Percentiles rank a stretch among this genome's conserved stretches.
These are phyloP conservation scores for Acanthornis magna DNA, from an alignment of 2,797 vertebrate species.

Conservation along the genomic window DNA sequence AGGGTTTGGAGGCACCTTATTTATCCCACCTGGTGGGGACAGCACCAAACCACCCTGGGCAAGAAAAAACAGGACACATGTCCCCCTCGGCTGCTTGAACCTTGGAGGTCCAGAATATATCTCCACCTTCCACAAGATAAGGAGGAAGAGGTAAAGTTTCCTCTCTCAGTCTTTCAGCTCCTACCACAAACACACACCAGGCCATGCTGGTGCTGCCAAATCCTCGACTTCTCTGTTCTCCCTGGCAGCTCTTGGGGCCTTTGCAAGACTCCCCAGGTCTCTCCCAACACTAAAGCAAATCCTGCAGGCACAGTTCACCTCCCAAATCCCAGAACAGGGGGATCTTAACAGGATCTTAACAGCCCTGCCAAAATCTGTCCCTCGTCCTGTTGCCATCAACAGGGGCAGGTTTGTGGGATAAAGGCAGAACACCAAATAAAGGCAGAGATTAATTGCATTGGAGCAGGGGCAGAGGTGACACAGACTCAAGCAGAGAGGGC, in stretches of 20 bases:
- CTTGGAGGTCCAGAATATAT: not conserved
- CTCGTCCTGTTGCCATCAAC: not conserved
- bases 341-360: not conserved
- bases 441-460: no score
- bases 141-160: not conserved
- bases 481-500: not conserved
- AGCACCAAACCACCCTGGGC: not conserved
- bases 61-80: fast-evolving
- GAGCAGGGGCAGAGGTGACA: not conserved
- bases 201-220: not conserved
- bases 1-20: not conserved
- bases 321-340: not conserved
- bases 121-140: not conserved
- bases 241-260: not conserved
- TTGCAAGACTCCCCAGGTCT: not conserved
- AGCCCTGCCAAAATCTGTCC: not conserved
- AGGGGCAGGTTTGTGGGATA: not conserved
- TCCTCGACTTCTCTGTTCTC: not conserved
- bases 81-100: fast-evolving
- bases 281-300: not conserved
- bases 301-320: not conserved
- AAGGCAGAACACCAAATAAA: not conserved
- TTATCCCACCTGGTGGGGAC: not conserved
- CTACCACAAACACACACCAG: fast-evolving
- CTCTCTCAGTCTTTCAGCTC: not conserved